Evolutionary conservation across 1,140 invertebrate species (phyloP).

Genomic region (Drosophila nigromelanica): DNA sequence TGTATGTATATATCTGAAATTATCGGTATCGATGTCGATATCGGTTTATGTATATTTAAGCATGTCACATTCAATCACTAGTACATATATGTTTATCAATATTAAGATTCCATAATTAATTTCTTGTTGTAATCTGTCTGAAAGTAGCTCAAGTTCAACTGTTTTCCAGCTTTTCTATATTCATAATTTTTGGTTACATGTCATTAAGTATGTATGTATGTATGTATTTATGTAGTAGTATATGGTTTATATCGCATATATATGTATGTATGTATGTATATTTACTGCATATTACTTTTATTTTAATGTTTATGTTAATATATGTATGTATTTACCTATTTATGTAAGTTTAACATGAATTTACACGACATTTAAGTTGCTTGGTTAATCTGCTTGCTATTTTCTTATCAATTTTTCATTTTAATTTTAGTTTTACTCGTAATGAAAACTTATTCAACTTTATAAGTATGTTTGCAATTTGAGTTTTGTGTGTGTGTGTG

Average conservation of each 20-base stretch:
- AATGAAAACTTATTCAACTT: conserved; percentile 73
- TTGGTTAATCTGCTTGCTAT: conserved; percentile 58
- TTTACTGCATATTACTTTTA: conserved; percentile 44
- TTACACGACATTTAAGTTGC: conserved; percentile 76
- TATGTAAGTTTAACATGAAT: conserved; percentile 64
- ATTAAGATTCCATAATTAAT: conserved; percentile 27
- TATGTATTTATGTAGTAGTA: conserved; percentile 33
- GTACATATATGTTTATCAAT: conserved; percentile 28
- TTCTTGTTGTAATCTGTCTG: conserved; percentile 33
- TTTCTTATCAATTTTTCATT: not conserved
- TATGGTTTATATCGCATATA: conserved; percentile 24
- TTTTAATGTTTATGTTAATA: conserved; percentile 37
- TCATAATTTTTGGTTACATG: conserved; percentile 49
- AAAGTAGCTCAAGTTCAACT: conserved; percentile 31
- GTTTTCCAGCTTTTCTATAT: conserved; percentile 32
- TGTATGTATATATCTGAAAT: conserved; percentile 30
- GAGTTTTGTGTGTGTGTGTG: conserved; percentile 10
- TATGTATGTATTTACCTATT: conserved; percentile 50
- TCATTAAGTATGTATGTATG: conserved; percentile 44
- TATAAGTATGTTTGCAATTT: conserved; percentile 44
- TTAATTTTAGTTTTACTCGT: conserved; percentile 28
- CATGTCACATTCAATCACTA: conserved; percentile 65
- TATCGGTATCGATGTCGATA: conserved; percentile 24
- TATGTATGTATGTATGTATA: conserved; percentile 25
- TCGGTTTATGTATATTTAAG: conserved; percentile 40